A percentile compares a stretch with the other conserved stretches of the same genome.
Conservation (phyloP, 2,113 vertebrate species). For the Eulemur macaco region DNA sequence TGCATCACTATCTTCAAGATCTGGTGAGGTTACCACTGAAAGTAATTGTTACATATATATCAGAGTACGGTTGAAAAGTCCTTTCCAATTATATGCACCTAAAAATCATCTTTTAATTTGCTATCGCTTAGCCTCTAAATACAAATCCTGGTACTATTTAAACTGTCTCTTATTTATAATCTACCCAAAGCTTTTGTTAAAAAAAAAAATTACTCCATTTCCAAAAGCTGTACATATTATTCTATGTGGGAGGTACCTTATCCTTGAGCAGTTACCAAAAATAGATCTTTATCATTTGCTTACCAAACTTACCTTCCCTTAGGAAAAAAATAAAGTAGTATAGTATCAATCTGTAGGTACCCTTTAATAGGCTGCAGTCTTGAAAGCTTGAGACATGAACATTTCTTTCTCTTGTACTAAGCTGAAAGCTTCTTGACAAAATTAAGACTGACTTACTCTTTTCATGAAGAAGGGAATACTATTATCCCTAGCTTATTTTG, state of each 20-base stretch:
- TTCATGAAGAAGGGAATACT: background rate
- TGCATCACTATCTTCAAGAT: background rate
- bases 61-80: background rate
- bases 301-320: background rate
- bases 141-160: background rate
- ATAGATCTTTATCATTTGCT: background rate
- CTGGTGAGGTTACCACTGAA: background rate
- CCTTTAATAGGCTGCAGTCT: background rate
- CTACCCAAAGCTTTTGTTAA: background rate
- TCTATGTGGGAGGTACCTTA: background rate
- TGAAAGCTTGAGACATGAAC: background rate
- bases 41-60: background rate
- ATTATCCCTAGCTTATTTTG: background rate
- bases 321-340: background rate
- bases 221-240: background rate
- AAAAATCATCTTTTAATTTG: background rate
- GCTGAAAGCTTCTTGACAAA: background rate
- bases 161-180: background rate
- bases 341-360: background rate
- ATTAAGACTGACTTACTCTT: background rate
- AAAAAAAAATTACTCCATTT: background rate
- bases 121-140: background rate
- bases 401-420: background rate
- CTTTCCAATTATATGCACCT: background rate
- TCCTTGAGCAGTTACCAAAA: background rate